Evolutionary conservation across 2,888 invertebrate species (phyloP), one percentile per base, ranked within the genome.

Genomic region (Eilema sororculum): DNA sequence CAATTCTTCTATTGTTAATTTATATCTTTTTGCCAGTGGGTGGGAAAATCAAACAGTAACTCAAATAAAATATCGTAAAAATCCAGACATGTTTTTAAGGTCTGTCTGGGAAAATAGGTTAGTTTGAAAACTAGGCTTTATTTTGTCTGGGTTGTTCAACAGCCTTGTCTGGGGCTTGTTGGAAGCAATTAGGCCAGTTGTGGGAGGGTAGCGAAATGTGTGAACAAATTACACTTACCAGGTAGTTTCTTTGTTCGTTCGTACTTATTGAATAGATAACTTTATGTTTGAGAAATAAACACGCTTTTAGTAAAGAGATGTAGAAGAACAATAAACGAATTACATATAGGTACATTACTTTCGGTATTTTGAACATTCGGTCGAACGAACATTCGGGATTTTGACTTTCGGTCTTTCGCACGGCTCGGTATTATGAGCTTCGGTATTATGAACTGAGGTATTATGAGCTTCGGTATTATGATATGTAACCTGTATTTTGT

Each of bases 121-220:
- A 70, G 37, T 30, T 68, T n/a, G 59, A 71, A 70, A 75, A 66
- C 46, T 61, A 62, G 66, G 25, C 64, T 57, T 57, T 37, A 25
- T 41, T 63, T 61, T n/a, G 68, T 64, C 65, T 72, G 56, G 66
- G 59, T 71, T 62, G 58, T 69, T 65, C 46, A 30, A 58, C 46
- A 58, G 52, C 65, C 59, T 59, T 56, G 65, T 65, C 65, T 65
- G 25, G 60, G 22, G 41, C 58, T 16, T 30, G 28, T 41, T 60
- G n/a, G 28, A 12, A 20, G 30, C 22, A 67, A 67, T 67, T 67
- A 67, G 24, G 41, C 16, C 13, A 60, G 5, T 28, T 33, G 10
- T 3, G 3, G n/a, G 37, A 59, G 20, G n/a, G 10, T 30, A 20
- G 62, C 25, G 41, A 62, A 62, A 41, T 22, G 20, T 62, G 20